Base-by-base conservation (phyloP, 2,888 invertebrate genomes). In the Capitulum mitella region DNA sequence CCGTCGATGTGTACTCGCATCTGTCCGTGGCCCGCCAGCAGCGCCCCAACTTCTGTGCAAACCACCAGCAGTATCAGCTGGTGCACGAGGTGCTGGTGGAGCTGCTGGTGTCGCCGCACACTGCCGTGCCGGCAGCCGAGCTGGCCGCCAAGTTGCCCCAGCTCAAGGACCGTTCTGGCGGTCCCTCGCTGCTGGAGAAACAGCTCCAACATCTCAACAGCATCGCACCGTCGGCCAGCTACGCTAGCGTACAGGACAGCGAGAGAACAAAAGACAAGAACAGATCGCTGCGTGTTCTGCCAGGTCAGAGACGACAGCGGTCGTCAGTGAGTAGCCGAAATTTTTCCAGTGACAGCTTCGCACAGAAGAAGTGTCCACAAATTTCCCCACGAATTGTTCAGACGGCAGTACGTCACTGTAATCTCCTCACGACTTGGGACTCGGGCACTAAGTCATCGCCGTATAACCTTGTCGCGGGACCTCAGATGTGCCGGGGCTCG, bases 81-180 rank as follows among this genome's bases (percentile, higher is more conserved):
- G 86, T 86, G 1, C 88, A 88, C 82, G 83, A 87, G 78, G 85
- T 86, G 0, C 83, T 88, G 10, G 81, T 87, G 0, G 87, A 87
- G 82, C 86, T 85, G 82, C 83, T 88, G 22, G 82, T 85, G 40
- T 84, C 85, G 0, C 83, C 85, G 58, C 82, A 85, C 14, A 87
- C 87, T 0, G 83, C 83, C 3, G 83, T 87, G 61, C 81, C 83
- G 2, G 87, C 87, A 78, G 64, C 32, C 34, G 34, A 64, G 64
- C 64, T 64, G 64, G 64, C 34, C 16, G 32, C 0, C 0, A 12
- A 19, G 34, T 34, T 64, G 64, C 34, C 34, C 19, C 34, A 61
- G 64, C 64, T 64, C 19, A 14, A 16, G 0, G 54, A 14, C 46
- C 46, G 10, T 22, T 22, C 61, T 32, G 61, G 2, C 29, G 61